These are phyloP conservation scores for Pipa parva DNA, from an alignment of 2,113 vertebrate species.

Conservation along the genomic window DNA sequence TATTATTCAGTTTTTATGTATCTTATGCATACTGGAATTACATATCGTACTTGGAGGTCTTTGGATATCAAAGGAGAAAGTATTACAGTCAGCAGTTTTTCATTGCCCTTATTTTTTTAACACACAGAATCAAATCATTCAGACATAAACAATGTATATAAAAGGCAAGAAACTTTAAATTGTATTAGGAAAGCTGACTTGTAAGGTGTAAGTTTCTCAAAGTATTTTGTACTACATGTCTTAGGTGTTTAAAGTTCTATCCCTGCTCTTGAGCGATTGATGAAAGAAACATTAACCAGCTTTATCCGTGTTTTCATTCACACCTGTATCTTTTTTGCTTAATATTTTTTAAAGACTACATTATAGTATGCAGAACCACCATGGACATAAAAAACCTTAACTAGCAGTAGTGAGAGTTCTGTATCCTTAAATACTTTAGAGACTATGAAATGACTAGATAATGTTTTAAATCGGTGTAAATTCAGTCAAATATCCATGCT, in stretches of 20 bases:
- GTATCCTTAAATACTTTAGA: too few relatives aligned
- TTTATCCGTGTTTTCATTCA: background rate
- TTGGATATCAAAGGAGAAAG: constrained; percentile 4
- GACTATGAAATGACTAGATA: too few relatives aligned
- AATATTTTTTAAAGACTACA: background rate
- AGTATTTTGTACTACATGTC: background rate
- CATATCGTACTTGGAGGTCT: background rate
- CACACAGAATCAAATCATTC: background rate
- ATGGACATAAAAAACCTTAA: background rate
- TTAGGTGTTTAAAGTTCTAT: background rate
- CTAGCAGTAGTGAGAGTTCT: too few relatives aligned
- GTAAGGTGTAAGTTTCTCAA: background rate
- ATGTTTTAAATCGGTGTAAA: too few relatives aligned
- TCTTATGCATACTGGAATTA: background rate
- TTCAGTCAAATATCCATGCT: too few relatives aligned
- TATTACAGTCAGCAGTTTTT: constrained; percentile 2
- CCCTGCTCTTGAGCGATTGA: background rate
- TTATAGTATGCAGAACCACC: too few relatives aligned
- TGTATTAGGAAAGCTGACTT: constrained; percentile 2
- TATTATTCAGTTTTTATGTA: constrained; percentile 7
- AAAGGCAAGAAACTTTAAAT: constrained; percentile 1
- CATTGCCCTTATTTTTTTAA: constrained; percentile 4
- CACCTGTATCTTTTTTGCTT: background rate
- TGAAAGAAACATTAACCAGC: background rate
- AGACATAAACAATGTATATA: constrained; percentile 7